Conservation (phyloP, 92 coral and sea anemone genomes). For the Heliopora coerulea region DNA sequence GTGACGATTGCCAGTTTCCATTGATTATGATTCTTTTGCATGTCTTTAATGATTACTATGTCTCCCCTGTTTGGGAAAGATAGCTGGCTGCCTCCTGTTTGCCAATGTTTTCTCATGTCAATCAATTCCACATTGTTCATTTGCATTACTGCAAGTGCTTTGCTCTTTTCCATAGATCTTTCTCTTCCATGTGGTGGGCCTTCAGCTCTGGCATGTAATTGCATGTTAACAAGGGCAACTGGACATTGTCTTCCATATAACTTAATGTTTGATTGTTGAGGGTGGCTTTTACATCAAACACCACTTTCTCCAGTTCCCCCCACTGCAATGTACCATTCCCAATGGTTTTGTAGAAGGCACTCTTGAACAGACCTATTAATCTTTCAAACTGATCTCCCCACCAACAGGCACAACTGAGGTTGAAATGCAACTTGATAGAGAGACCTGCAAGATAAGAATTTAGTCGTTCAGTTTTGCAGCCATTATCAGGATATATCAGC, state of each 20-base stretch:
- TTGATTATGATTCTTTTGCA: constrained; percentile 18
- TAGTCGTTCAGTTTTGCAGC: constrained; percentile 1
- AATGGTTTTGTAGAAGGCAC: constrained; percentile 21
- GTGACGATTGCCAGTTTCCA: constrained; percentile 41
- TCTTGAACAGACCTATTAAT: constrained; percentile 42
- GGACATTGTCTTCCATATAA: constrained; percentile 26
- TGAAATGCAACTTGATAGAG: constrained; percentile 40
- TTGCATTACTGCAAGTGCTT: constrained; percentile 30
- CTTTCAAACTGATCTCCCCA: no score
- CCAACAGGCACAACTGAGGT: constrained; percentile 37
- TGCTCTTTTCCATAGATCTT: constrained; percentile 37
- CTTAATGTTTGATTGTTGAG: constrained; percentile 31
- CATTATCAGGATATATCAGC: constrained; percentile 40
- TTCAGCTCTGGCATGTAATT: constrained; percentile 38
- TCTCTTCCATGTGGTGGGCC: constrained; percentile 21
- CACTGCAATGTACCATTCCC: constrained; percentile 38
- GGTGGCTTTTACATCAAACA: constrained; percentile 30
- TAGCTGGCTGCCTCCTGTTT: constrained; percentile 22
- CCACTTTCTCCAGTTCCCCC: constrained; percentile 38
- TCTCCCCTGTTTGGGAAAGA: constrained; percentile 26
- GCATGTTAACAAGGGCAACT: constrained; percentile 37
- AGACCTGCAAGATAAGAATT: constrained; percentile 4
- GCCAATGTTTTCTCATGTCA: constrained; percentile 42
- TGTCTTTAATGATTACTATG: constrained; percentile 32
- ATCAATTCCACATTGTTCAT: constrained; percentile 41